Evolutionary conservation across 2,113 vertebrate genomes (phyloP).

Genomic region (Corapipo altera): DNA sequence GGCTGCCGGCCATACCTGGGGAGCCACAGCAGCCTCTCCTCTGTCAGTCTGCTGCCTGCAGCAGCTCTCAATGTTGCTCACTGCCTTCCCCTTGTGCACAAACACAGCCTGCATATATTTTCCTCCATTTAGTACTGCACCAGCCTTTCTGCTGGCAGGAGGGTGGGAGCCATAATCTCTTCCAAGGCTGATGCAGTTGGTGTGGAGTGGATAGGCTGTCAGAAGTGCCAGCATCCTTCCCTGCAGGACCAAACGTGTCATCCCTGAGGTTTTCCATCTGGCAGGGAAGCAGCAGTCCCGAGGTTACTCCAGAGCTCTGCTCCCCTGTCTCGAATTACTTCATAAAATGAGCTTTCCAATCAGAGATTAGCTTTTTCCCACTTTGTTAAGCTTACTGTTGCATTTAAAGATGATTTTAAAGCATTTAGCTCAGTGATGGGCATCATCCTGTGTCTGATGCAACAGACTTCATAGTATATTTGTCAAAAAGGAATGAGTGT

Average conservation of each 20-base stretch:
- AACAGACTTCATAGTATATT: not conserved
- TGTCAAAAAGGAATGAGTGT: not conserved
- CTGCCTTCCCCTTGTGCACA: not conserved
- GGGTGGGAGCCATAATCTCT: not conserved
- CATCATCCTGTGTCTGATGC: not conserved
- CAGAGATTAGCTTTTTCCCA: not conserved
- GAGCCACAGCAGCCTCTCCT: accelerated
- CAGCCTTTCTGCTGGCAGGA: not conserved
- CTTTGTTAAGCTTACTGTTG: not conserved
- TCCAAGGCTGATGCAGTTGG: not conserved
- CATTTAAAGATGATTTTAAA: not conserved
- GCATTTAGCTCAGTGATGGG: not conserved
- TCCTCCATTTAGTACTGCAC: not conserved
- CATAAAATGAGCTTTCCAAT: not conserved
- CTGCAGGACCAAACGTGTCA: not conserved
- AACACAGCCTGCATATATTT: not conserved
- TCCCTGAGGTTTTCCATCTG: slow-evolving; percentile 13
- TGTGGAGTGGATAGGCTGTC: not conserved
- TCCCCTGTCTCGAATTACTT: not conserved
- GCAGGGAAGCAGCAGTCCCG: not conserved
- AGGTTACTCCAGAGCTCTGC: not conserved
- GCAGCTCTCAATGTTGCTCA: not conserved
- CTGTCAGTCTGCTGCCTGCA: not conserved
- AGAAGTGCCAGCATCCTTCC: not conserved
- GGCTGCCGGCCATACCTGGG: not conserved